Percentiles rank a stretch among this genome's conserved stretches.
phyloP scores from a whole-genome alignment of 2,113 vertebrate species.

The Anoura caudifer region DNA sequence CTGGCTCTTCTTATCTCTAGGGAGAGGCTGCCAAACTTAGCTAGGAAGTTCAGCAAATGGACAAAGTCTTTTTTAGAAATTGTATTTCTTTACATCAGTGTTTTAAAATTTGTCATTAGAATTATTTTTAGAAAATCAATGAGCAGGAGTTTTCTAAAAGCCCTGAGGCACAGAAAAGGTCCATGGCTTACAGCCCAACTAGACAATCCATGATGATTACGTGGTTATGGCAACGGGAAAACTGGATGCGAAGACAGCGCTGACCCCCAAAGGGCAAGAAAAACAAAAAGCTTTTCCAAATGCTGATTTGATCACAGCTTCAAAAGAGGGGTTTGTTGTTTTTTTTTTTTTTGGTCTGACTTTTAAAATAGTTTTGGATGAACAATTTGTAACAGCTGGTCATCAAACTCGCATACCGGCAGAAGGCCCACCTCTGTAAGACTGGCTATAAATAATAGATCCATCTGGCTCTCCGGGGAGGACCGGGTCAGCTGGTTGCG shows the following conservation, averaged over 20 bases:
- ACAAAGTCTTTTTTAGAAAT: neutral
- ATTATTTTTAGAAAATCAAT: neutral
- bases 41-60: neutral
- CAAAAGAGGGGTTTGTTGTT: neutral
- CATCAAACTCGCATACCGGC: neutral
- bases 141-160: neutral
- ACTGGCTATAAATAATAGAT: slow-evolving; percentile 45
- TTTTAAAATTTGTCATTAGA: slow-evolving; percentile 20
- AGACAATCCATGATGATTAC: neutral
- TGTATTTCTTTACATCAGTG: neutral
- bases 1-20: neutral
- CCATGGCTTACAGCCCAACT: neutral
- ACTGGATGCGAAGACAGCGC: neutral
- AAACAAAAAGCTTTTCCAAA: neutral
- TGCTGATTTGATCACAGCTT: neutral
- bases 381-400: slow-evolving; percentile 23
- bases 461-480: neutral
- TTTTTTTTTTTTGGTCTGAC: neutral
- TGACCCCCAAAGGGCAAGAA: neutral
- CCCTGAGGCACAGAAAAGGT: neutral
- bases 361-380: slow-evolving; percentile 40
- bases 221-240: neutral
- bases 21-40: neutral
- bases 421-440: neutral
- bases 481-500: neutral